Percentiles rank a stretch among this genome's conserved stretches.
These are phyloP conservation scores for Hydrolagus colliei DNA, from an alignment of 2,797 vertebrate genomes.

Conservation along the genomic window DNA sequence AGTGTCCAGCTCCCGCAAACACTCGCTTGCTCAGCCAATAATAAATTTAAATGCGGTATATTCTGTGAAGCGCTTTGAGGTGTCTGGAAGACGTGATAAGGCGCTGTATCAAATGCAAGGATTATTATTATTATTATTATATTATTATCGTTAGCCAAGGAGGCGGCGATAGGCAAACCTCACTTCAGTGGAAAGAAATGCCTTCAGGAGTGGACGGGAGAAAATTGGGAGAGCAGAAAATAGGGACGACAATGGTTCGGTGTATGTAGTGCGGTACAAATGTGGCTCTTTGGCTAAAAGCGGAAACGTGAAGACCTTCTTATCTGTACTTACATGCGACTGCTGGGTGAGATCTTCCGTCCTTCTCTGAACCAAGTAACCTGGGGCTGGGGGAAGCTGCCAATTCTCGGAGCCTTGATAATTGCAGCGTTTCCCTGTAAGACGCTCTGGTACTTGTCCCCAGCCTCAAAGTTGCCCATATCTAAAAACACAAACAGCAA, in stretches of 20 bases:
- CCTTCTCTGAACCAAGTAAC: conserved; percentile 95
- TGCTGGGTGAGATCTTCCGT: conserved; percentile 90
- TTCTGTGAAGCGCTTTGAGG: too few relatives aligned
- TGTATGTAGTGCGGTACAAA: neutral
- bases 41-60: too few relatives aligned
- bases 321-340: conserved; percentile 76
- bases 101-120: too few relatives aligned
- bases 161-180: too few relatives aligned
- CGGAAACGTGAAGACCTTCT: neutral
- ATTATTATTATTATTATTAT: too few relatives aligned
- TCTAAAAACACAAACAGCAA: conserved; percentile 51
- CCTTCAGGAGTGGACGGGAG: too few relatives aligned
- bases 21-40: neutral
- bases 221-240: too few relatives aligned
- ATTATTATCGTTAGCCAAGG: too few relatives aligned
- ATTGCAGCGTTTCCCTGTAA: conserved; percentile 87
- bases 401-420: conserved; percentile 72
- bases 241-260: too few relatives aligned
- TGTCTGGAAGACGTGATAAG: too few relatives aligned
- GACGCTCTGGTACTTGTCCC: conserved; percentile 66
- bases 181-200: too few relatives aligned
- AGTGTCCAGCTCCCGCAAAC: neutral
- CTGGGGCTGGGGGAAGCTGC: conserved; percentile 88
- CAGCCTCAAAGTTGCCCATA: conserved; percentile 92
- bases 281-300: neutral